These are phyloP conservation scores for Myopa tessellatipennis DNA, from an alignment of 2,888 invertebrate species.

Conservation along the genomic window DNA sequence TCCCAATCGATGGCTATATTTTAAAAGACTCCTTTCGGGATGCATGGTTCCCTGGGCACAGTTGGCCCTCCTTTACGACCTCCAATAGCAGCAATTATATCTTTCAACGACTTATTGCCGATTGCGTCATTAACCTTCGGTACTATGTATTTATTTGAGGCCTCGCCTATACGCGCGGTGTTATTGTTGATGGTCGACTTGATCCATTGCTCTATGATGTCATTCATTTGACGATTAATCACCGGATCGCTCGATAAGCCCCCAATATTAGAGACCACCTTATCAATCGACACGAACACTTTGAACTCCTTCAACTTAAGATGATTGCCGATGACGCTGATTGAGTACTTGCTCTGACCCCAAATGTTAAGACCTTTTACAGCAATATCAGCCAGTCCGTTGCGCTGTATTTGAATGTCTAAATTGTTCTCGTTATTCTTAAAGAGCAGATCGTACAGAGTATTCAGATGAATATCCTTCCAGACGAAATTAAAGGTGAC, in stretches of 20 bases:
- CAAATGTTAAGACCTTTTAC: slow-evolving; percentile 53
- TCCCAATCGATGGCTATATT: no score
- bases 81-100: slow-evolving; percentile 45
- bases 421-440: slow-evolving; percentile 40
- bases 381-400: slow-evolving; percentile 56
- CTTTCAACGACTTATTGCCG: slow-evolving; percentile 54
- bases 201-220: slow-evolving; percentile 60
- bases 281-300: slow-evolving; percentile 51
- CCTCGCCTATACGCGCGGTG: slow-evolving; percentile 52
- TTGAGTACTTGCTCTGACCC: slow-evolving; percentile 54
- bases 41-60: slow-evolving; percentile 37
- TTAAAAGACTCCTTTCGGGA: slow-evolving; percentile 29
- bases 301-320: slow-evolving; percentile 55
- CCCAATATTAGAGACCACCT: slow-evolving; percentile 57
- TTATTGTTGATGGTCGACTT: slow-evolving; percentile 59
- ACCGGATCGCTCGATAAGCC: slow-evolving; percentile 55
- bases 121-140: slow-evolving; percentile 55
- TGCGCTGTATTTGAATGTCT: slow-evolving; percentile 48
- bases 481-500: slow-evolving; percentile 53
- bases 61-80: background rate
- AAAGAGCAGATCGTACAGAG: slow-evolving; percentile 54
- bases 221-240: slow-evolving; percentile 58
- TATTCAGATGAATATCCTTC: slow-evolving; percentile 50
- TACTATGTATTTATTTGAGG: slow-evolving; percentile 50
- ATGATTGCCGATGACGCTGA: slow-evolving; percentile 48